Percentiles rank a stretch among this genome's conserved stretches.
These are phyloP conservation scores for Enteromius treurensis DNA, from an alignment of 2,797 vertebrate genomes.

Conservation along the genomic window DNA sequence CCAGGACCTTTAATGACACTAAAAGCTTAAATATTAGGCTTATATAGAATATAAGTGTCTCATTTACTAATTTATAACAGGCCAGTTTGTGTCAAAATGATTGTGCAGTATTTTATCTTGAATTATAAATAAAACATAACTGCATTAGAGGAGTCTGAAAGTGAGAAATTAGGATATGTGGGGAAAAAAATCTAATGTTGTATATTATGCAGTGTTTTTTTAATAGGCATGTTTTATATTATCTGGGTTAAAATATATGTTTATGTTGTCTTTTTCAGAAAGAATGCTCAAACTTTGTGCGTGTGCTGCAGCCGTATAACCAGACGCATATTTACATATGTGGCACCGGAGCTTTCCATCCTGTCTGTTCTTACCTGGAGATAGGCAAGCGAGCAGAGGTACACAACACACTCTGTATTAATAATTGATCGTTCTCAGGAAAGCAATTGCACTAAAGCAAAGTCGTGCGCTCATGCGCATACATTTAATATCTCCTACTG, in stretches of 20 bases:
- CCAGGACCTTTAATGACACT: constrained; percentile 46
- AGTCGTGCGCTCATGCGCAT: constrained; percentile 1
- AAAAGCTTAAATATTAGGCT: constrained; percentile 45
- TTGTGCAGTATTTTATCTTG: not conserved
- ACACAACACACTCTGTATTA: constrained; percentile 46
- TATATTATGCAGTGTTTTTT: not conserved
- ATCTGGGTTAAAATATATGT: not conserved
- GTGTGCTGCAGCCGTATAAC: constrained; percentile 92
- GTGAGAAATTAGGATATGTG: not conserved
- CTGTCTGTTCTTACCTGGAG: constrained; percentile 93
- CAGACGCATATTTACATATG: constrained; percentile 96
- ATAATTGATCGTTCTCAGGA: not conserved
- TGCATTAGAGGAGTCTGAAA: constrained; percentile 11
- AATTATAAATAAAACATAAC: not conserved
- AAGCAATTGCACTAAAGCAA: not conserved
- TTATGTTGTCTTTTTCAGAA: constrained; percentile 75
- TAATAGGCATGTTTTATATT: not conserved
- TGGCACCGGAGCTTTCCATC: constrained; percentile 97
- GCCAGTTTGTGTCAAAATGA: not conserved
- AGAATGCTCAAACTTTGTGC: constrained; percentile 98
- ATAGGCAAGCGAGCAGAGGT: constrained; percentile 96
- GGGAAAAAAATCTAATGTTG: not conserved
- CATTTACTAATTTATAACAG: not conserved
- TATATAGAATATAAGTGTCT: constrained; percentile 14
- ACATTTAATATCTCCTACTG: not conserved